Percentiles rank a stretch among this genome's conserved stretches.
These are phyloP conservation scores for Microcaecilia unicolor DNA, from an alignment of 2,797 vertebrate genomes.

Conservation along the genomic window DNA sequence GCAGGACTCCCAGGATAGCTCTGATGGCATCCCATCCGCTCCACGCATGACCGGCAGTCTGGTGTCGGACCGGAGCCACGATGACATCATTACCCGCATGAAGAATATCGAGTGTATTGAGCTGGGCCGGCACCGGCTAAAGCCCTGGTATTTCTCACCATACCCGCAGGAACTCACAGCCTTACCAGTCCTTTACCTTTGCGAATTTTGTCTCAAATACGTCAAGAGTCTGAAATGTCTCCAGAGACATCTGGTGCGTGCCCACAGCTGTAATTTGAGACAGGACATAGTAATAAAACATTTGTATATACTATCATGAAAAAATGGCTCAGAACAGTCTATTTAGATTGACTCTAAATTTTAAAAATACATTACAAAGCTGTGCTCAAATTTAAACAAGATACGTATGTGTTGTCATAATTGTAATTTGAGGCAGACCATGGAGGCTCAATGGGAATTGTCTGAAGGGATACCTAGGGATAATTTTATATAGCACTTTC, in stretches of 20 bases:
- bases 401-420: too few relatives aligned
- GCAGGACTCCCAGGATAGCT: constrained; percentile 93
- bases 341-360: too few relatives aligned
- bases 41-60: constrained; percentile 91
- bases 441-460: too few relatives aligned
- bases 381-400: too few relatives aligned
- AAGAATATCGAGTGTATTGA: constrained; percentile 96
- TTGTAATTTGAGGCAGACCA: too few relatives aligned
- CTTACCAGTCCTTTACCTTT: constrained; percentile 89
- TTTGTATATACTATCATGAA: too few relatives aligned
- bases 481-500: too few relatives aligned
- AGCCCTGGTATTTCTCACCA: constrained; percentile 95
- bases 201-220: constrained; percentile 96
- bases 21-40: constrained; percentile 80
- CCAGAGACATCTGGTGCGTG: constrained; percentile 84
- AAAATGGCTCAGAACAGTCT: too few relatives aligned
- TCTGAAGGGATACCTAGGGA: too few relatives aligned
- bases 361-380: too few relatives aligned
- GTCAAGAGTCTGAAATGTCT: constrained; percentile 94
- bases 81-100: constrained; percentile 93
- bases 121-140: constrained; percentile 85
- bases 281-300: too few relatives aligned
- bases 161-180: constrained; percentile 91
- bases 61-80: constrained; percentile 90
- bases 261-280: too few relatives aligned